Evolutionary conservation across 2,797 vertebrate species (phyloP).

Genomic region (Phataginus tricuspis): DNA sequence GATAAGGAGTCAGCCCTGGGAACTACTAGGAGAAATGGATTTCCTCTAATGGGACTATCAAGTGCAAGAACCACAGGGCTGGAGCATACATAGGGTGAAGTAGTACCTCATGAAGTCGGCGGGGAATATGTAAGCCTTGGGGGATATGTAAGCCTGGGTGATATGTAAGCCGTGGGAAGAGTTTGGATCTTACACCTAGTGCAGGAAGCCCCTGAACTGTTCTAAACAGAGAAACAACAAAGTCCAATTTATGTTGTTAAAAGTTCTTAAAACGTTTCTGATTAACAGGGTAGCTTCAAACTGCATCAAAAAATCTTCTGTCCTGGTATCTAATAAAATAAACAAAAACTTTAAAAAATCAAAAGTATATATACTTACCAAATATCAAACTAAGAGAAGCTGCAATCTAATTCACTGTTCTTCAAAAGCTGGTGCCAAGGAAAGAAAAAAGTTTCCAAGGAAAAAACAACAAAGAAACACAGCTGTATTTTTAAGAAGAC

Average conservation of each 20-base stretch:
- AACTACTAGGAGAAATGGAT: background rate
- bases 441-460: background rate
- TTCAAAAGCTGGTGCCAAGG: background rate
- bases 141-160: too few relatives aligned
- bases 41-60: background rate
- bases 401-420: background rate
- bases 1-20: background rate
- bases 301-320: background rate
- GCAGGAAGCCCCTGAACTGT: background rate
- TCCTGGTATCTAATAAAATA: background rate
- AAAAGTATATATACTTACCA: background rate
- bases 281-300: background rate
- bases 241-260: background rate
- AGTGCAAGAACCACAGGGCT: background rate
- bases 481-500: background rate
- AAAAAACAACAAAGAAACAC: background rate
- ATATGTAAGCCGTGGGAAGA: background rate
- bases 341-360: background rate
- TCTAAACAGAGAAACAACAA: background rate
- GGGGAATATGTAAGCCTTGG: too few relatives aligned
- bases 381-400: background rate
- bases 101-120: background rate
- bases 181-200: background rate
- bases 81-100: background rate
- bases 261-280: background rate